These are phyloP conservation scores for Phenganax marumi DNA, from an alignment of 92 coral and sea anemone genomes.

Conservation along the genomic window DNA sequence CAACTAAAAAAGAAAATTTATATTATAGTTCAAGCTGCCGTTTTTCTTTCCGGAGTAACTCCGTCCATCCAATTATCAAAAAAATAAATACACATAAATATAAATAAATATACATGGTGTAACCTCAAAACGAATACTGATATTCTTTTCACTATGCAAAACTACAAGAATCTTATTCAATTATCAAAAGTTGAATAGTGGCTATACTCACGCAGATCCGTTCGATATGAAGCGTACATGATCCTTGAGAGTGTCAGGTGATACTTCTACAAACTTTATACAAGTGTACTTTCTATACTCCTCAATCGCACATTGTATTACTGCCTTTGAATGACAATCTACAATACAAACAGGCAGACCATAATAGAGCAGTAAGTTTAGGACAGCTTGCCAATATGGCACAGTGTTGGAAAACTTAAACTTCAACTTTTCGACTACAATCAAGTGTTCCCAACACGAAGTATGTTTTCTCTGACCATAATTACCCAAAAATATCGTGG, in stretches of 20 bases:
- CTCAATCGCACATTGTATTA: conserved; percentile 57
- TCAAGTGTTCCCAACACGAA: no score
- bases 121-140: no score
- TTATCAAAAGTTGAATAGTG: background rate
- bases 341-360: background rate
- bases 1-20: conserved; percentile 57
- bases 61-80: no score
- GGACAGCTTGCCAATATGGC: no score
- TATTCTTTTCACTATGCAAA: no score
- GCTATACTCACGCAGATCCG: conserved; percentile 38
- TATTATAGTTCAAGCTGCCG: background rate
- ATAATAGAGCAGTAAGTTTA: background rate
- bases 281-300: conserved; percentile 70
- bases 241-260: conserved; percentile 40
- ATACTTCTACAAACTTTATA: conserved; percentile 55
- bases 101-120: no score
- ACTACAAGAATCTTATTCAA: background rate
- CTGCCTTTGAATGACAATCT: conserved; percentile 42
- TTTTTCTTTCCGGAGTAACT: no score
- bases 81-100: no score
- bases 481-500: no score
- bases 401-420: no score
- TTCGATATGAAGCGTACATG: conserved; percentile 64
- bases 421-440: no score
- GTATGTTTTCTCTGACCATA: no score